Evolutionary conservation across 2,113 vertebrate species (phyloP).

Genomic region (Cynopterus brachyotis): DNA sequence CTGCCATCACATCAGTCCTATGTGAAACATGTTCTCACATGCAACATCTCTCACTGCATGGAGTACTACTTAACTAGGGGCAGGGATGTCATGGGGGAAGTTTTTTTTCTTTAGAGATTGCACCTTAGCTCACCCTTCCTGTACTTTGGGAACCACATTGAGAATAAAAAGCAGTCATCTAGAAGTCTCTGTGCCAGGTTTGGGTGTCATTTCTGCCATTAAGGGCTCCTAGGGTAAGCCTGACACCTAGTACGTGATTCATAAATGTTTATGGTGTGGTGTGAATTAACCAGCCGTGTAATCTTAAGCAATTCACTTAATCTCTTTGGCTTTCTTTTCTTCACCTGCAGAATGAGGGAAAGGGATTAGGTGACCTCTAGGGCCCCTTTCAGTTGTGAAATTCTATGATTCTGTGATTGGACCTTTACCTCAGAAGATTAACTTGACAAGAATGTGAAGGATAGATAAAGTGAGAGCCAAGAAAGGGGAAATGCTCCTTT

Average conservation of each 20-base stretch:
- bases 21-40: neutral
- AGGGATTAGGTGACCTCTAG: slow-evolving; percentile 49
- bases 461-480: neutral
- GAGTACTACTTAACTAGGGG: neutral
- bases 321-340: slow-evolving; percentile 47
- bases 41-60: neutral
- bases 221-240: neutral
- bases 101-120: neutral
- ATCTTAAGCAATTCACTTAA: slow-evolving; percentile 23
- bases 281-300: slow-evolving; percentile 51
- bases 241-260: slow-evolving; percentile 42
- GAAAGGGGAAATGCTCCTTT: neutral
- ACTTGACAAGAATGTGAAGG: slow-evolving; percentile 52
- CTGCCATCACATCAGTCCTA: neutral
- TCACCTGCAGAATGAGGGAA: slow-evolving; percentile 7
- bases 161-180: neutral
- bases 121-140: neutral
- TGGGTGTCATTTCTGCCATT: neutral
- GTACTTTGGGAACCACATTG: neutral
- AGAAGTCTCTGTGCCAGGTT: neutral
- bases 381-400: slow-evolving; percentile 44
- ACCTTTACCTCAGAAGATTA: slow-evolving; percentile 50
- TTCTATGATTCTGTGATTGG: slow-evolving; percentile 55
- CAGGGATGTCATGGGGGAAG: accelerated
- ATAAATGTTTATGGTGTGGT: slow-evolving; percentile 38